phyloP scores from a whole-genome alignment of 2,797 vertebrate genomes.

The Rachycentron canadum region DNA sequence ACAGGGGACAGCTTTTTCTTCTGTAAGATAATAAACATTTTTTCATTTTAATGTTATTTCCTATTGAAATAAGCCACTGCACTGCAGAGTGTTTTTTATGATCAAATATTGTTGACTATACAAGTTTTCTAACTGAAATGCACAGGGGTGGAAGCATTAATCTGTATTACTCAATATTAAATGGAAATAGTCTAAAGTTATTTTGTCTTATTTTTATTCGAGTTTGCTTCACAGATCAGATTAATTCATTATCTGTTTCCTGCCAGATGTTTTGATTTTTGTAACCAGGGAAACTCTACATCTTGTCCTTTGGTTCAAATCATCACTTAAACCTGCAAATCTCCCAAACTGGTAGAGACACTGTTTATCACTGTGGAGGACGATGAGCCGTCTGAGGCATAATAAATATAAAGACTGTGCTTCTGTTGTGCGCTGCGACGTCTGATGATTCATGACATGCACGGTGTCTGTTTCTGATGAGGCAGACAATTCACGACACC shows the following conservation, averaged over 20 bases:
- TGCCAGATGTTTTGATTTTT: neutral
- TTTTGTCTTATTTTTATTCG: neutral
- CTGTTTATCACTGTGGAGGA: conserved; percentile 14
- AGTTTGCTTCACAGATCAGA: neutral
- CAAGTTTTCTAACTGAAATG: neutral
- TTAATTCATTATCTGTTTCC: neutral
- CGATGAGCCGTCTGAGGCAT: neutral
- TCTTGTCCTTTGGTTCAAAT: neutral
- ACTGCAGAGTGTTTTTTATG: no score
- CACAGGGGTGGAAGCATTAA: neutral
- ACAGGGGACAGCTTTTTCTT: no score
- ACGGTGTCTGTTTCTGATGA: conserved; percentile 63
- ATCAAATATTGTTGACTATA: neutral
- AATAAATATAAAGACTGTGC: conserved; percentile 29
- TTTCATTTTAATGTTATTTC: neutral
- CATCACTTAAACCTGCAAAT: conserved; percentile 12
- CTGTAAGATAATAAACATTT: no score
- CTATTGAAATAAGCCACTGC: no score
- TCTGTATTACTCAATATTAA: neutral
- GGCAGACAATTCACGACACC: conserved; percentile 44
- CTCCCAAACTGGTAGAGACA: neutral
- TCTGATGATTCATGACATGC: conserved; percentile 51
- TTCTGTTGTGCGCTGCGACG: conserved; percentile 39
- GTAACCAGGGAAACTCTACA: neutral
- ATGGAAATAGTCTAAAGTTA: neutral